Evolutionary conservation across 2,797 vertebrate species (phyloP), one percentile per base, ranked within the genome.

Genomic region (Enteromius anoplus): DNA sequence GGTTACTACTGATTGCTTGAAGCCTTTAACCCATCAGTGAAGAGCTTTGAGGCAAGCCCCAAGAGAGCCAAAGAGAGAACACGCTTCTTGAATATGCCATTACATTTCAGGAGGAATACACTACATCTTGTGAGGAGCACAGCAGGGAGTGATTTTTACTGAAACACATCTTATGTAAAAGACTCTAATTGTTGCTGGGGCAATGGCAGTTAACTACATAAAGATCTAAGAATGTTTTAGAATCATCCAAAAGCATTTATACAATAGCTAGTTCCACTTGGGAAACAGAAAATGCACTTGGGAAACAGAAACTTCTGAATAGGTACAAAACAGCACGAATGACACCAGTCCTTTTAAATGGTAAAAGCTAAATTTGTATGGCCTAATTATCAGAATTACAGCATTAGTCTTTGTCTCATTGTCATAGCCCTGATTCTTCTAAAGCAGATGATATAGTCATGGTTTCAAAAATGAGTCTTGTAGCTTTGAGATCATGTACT

Each of bases 41-140:
- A 65, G 84, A 47, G 82, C 71, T 84, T 85, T 85, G 82, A 84
- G 84, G 42, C 72, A 78, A 47, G 23, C 66, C 85, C 76, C 85
- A 82, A 73, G 84, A 83, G 84, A 85, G 64, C 77, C 84, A 34
- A 78, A 62, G 55, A 72, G 65, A 72, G 82, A 70, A 58, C 51
- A 26, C 4, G 23, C 68, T 11, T 69, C 68, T 53, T 64, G 26
- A 78, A 80, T 68, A 76, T 73, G 77, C 75, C 70, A 60, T 55
- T 77, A 55, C 26, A 81, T 78, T 88, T 85, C 49, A 79, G 42
- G 49, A 79, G 23, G 60, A 84, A 82, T 51, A 82, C 58, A 72
- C 32, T n/a, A 19, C 62, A 77, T 80, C 62, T 72, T 81, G n/a
- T 23, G 23, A 77, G 29, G 32, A 81, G 19, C 40, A 37, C 64